Evolutionary conservation across 2,797 vertebrate species (phyloP).

Genomic region (Denticeps clupeoides): DNA sequence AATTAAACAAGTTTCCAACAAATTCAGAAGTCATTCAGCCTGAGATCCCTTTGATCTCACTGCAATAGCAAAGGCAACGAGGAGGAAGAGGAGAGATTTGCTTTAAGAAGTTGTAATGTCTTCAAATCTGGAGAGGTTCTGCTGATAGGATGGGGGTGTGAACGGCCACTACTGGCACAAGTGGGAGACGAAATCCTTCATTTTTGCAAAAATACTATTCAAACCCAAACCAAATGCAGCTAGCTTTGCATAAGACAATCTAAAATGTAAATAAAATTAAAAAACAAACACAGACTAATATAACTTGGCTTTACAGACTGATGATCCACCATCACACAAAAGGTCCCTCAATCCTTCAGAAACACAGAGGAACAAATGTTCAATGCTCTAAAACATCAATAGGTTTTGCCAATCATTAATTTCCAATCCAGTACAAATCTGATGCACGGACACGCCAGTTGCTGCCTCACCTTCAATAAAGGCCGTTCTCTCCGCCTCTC

Average conservation of each 20-base stretch:
- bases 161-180: neutral
- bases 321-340: conserved; percentile 41
- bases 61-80: conserved; percentile 27
- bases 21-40: conserved; percentile 38
- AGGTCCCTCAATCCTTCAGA: conserved; percentile 51
- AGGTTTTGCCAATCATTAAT: conserved; percentile 57
- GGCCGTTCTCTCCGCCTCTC: conserved; percentile 41
- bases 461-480: conserved; percentile 54
- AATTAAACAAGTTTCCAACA: conserved; percentile 59
- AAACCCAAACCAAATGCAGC: no score
- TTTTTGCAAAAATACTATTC: no score
- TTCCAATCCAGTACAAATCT: conserved; percentile 51
- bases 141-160: neutral
- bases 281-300: neutral
- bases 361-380: conserved; percentile 58
- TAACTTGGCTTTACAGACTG: conserved; percentile 48
- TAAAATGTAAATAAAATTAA: no score
- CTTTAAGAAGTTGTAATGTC: conserved; percentile 42
- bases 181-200: no score
- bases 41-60: conserved; percentile 57
- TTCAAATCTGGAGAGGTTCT: conserved; percentile 26
- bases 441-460: conserved; percentile 52
- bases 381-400: conserved; percentile 52
- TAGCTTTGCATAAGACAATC: no score
- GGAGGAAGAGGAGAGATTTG: conserved; percentile 27